Evolutionary conservation across 2,113 vertebrate genomes (phyloP).

Genomic region (Prochilodus magdalenae): DNA sequence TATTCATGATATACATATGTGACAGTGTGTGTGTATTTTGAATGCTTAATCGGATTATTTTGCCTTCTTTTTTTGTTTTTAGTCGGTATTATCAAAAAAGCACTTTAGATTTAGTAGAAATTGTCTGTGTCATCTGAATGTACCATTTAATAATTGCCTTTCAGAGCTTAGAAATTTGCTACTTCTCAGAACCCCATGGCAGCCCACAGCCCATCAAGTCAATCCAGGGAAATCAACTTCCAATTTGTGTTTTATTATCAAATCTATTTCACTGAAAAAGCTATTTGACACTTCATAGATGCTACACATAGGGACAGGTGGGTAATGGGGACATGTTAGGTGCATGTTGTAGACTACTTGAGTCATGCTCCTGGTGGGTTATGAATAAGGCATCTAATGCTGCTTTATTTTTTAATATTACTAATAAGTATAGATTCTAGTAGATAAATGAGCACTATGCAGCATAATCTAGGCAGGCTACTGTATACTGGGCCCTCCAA

Average conservation of each 20-base stretch:
- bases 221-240: slow-evolving; percentile 68
- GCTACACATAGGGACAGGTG: neutral
- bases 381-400: neutral
- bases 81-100: neutral
- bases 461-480: slow-evolving; percentile 58
- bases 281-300: slow-evolving; percentile 15
- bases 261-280: slow-evolving; percentile 7
- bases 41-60: neutral
- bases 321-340: neutral
- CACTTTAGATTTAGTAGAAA: neutral
- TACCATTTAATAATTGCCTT: slow-evolving; percentile 31
- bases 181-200: slow-evolving; percentile 43
- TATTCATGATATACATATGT: slow-evolving; percentile 4
- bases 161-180: slow-evolving; percentile 14
- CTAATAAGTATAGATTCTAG: slow-evolving; percentile 38
- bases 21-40: slow-evolving; percentile 1
- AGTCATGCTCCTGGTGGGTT: neutral
- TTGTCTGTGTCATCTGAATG: slow-evolving; percentile 6
- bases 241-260: slow-evolving; percentile 49
- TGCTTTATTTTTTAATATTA: slow-evolving; percentile 46
- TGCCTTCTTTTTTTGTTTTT: slow-evolving; percentile 13
- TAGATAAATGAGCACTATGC: slow-evolving; percentile 68
- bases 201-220: slow-evolving; percentile 55
- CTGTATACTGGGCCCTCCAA: slow-evolving; percentile 6
- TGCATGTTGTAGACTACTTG: slow-evolving; percentile 27